Evolutionary conservation across 2,888 invertebrate genomes (phyloP), one percentile per base, ranked within the genome.

Genomic region (Ophioninae sp.): DNA sequence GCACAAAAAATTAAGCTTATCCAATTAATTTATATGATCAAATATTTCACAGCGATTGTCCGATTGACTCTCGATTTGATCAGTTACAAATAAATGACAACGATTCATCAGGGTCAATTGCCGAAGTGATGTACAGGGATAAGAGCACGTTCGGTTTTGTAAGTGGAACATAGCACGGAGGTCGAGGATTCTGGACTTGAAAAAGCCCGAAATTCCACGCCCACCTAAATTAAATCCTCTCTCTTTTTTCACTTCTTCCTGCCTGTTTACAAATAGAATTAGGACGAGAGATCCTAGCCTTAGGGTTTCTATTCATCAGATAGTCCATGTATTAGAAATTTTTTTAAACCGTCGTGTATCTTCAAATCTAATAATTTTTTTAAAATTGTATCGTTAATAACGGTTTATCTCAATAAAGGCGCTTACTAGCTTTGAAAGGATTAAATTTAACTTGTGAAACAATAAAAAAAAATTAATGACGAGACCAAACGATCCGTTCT

Each of bases 1-100:
- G 39, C 58, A 22, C 41, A 17, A 20, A 23, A 37, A 44, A n/a
- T 39, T 7, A 75, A 56, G 37, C 6, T 41, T 59, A 59, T 17
- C 22, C 37, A 75, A 75, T 20, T 56, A 59, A 78, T 73, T 20
- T 59, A 20, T 41, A 75, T 22, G 30, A 69, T 44, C 61, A 59
- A 73, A 68, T 39, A 76, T 74, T 79, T 61, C 77, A 78, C 58
- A 37, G 65, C 22, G 59, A 61, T n/a, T 44, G 77, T 30, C 30
- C 80, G 67, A 78, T 85, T 56, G 61, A 74, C 61, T 68, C 69
- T 72, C 80, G 73, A 82, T 81, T 84, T 77, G 84, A 86, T 86
- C 84, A 85, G 85, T 86, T 86, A 85, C 64, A 72, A 73, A 79
- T 44, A 67, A 61, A 85, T 83, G 80, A 83, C 82, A 76, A 86